Percentiles rank a stretch among this genome's conserved stretches.
Conservation (phyloP, 1,140 invertebrate species). For the Rhagoletis pomonella region DNA sequence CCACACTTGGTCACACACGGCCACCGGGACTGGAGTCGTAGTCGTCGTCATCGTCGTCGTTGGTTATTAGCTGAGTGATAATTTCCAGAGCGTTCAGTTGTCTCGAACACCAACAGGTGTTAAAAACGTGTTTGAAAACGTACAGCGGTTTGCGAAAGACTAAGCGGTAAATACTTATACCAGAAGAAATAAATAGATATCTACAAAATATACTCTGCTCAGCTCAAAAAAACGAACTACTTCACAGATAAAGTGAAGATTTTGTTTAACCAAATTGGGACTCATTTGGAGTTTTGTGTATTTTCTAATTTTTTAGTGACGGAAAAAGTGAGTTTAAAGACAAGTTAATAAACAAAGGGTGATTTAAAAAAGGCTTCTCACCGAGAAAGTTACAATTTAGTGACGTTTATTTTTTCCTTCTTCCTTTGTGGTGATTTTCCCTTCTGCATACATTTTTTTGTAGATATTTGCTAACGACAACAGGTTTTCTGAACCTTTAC, state of each 20-base stretch:
- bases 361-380: background rate
- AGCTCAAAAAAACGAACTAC: background rate
- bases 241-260: background rate
- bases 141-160: background rate
- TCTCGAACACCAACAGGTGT: slow-evolving; percentile 58
- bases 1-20: slow-evolving; percentile 9
- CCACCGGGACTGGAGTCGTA: background rate
- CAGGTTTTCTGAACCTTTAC: slow-evolving; percentile 30
- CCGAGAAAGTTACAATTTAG: background rate
- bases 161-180: slow-evolving; percentile 18
- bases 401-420: background rate
- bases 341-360: background rate
- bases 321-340: background rate
- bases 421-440: background rate
- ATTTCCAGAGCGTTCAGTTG: slow-evolving; percentile 55
- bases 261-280: background rate
- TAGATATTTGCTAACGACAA: slow-evolving; percentile 1
- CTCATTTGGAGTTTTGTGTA: background rate
- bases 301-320: background rate
- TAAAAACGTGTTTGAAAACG: slow-evolving; percentile 56
- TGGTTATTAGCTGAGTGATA: slow-evolving; percentile 55
- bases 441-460: background rate
- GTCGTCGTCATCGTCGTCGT: background rate
- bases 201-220: background rate
- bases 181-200: background rate